phyloP scores from a whole-genome alignment of 1,140 invertebrate genomes.

The Belonocnema kinseyi region DNA sequence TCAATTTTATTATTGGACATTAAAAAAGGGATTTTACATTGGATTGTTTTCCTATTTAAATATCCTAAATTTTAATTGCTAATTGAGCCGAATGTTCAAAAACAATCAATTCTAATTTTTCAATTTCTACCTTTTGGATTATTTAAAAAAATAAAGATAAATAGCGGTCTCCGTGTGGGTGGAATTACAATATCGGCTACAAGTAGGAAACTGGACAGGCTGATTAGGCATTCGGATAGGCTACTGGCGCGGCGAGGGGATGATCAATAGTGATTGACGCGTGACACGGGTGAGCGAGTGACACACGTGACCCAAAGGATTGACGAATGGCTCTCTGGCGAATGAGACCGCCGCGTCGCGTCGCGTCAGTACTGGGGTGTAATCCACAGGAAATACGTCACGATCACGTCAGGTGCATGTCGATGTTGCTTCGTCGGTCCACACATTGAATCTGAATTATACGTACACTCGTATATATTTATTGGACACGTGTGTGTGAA shows the following conservation, averaged over 20 bases:
- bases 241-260: slow-evolving; percentile 39
- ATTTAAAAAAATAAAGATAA: no score
- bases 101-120: no score
- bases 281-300: slow-evolving; percentile 49
- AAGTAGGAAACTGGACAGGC: slow-evolving; percentile 41
- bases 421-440: slow-evolving; percentile 32
- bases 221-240: slow-evolving; percentile 53
- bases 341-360: slow-evolving; percentile 33
- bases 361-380: background rate
- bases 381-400: slow-evolving; percentile 47
- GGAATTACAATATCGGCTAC: background rate
- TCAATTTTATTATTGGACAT: no score
- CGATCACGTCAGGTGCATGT: slow-evolving; percentile 43
- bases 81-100: no score
- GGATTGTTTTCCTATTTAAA: no score
- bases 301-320: slow-evolving; percentile 52
- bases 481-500: slow-evolving; percentile 37
- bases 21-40: no score
- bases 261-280: slow-evolving; percentile 52
- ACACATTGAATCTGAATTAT: background rate
- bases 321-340: slow-evolving; percentile 56
- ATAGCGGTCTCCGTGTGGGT: no score
- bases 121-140: no score
- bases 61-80: no score
- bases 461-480: background rate